Evolutionary conservation across 2,888 invertebrate species (phyloP).

Genomic region (Cheilosia grossa): DNA sequence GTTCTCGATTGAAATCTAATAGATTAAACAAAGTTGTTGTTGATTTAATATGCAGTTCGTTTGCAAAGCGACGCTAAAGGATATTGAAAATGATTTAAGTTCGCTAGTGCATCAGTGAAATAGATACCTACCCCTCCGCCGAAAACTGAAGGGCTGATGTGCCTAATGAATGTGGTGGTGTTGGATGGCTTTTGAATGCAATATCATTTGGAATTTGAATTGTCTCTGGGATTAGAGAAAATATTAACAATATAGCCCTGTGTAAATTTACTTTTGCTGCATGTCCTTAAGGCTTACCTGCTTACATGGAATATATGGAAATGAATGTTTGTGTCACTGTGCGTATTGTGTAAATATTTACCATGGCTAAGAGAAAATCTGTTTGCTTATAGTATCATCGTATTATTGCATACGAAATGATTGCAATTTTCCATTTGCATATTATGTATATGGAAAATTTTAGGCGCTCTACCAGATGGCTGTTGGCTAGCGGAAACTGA

Average conservation of each 20-base stretch:
- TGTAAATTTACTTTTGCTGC: too few relatives aligned
- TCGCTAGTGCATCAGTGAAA: neutral
- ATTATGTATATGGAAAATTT: neutral
- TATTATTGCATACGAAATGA: neutral
- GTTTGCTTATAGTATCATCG: neutral
- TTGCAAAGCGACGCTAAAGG: neutral
- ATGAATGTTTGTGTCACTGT: neutral
- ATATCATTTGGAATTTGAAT: slow-evolving; percentile 3
- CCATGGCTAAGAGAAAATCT: neutral
- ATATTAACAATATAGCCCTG: neutral
- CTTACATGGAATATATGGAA: neutral
- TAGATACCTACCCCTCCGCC: neutral
- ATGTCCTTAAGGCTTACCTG: too few relatives aligned
- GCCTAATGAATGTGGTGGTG: too few relatives aligned
- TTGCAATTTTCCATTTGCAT: neutral
- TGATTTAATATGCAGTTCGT: slow-evolving; percentile 28
- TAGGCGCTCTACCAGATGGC: too few relatives aligned
- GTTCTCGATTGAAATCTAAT: slow-evolving; percentile 45
- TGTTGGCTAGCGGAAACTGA: too few relatives aligned
- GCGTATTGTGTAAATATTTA: neutral
- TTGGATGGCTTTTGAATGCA: too few relatives aligned
- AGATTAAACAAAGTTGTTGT: slow-evolving; percentile 32
- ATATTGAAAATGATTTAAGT: slow-evolving; percentile 14
- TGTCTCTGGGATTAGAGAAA: neutral
- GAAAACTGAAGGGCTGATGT: too few relatives aligned